These are phyloP conservation scores for Triplophysa bombifrons DNA, from an alignment of 2,797 vertebrate genomes.

Conservation along the genomic window DNA sequence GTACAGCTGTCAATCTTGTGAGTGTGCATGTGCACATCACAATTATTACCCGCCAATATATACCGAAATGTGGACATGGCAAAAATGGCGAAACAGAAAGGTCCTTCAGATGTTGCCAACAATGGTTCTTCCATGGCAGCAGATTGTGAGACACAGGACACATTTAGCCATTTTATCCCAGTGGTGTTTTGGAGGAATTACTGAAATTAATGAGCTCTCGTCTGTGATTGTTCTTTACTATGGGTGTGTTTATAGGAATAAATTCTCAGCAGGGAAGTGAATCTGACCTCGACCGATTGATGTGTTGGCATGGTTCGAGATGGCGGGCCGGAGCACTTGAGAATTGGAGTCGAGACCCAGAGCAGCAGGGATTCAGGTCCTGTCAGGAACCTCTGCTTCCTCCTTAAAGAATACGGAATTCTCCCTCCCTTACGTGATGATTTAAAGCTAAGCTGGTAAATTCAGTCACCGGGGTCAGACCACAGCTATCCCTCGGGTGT, in stretches of 20 bases:
- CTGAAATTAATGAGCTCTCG: too few relatives aligned
- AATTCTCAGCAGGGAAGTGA: background rate
- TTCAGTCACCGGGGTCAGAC: slow-evolving; percentile 4
- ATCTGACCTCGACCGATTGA: slow-evolving; percentile 10
- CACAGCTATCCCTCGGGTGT: slow-evolving; percentile 16
- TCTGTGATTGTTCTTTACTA: too few relatives aligned
- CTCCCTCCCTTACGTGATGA: slow-evolving; percentile 1
- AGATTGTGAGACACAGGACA: too few relatives aligned
- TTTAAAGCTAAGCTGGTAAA: background rate
- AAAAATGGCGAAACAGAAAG: too few relatives aligned
- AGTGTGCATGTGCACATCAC: slow-evolving; percentile 6
- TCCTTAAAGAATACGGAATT: slow-evolving; percentile 22
- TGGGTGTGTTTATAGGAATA: background rate
- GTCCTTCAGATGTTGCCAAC: too few relatives aligned
- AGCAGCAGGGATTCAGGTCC: slow-evolving; percentile 21
- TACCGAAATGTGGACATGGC: too few relatives aligned
- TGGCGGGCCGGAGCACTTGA: slow-evolving; percentile 66
- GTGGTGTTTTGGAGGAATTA: too few relatives aligned
- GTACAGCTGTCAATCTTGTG: background rate
- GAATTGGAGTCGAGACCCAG: slow-evolving; percentile 69
- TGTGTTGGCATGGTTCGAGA: slow-evolving; percentile 13
- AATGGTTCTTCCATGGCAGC: too few relatives aligned
- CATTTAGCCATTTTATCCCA: too few relatives aligned
- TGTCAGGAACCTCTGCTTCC: slow-evolving; percentile 42
- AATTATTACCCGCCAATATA: too few relatives aligned